Percentiles rank a stretch among this genome's conserved stretches.
phyloP scores from a whole-genome alignment of 2,113 vertebrate genomes.

The Garra rufa region DNA sequence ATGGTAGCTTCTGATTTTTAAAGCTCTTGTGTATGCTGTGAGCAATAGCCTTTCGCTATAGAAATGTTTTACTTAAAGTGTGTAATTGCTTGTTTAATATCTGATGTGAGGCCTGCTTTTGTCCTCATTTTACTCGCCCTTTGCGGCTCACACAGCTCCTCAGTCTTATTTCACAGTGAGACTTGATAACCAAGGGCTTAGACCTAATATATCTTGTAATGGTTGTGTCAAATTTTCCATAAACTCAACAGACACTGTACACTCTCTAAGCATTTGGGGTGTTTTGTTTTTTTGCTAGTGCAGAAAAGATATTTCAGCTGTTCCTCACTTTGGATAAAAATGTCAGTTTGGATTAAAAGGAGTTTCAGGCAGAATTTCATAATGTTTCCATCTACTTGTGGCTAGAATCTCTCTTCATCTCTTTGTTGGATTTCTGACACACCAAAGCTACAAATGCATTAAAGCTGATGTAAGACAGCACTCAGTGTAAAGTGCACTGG shows the following conservation, averaged over 20 bases:
- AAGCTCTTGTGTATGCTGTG: background rate
- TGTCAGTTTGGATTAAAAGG: background rate
- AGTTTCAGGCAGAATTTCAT: background rate
- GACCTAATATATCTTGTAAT: background rate
- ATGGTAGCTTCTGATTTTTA: background rate
- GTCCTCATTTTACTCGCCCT: background rate
- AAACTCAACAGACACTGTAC: slow-evolving; percentile 45
- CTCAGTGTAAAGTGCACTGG: too few species aligned
- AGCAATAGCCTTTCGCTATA: background rate
- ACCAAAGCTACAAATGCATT: too few species aligned
- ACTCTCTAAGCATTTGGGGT: background rate
- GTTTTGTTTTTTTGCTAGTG: background rate
- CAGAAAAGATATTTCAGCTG: background rate
- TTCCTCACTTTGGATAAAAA: background rate
- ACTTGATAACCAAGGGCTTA: background rate
- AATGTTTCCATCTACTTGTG: background rate
- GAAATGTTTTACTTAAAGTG: background rate
- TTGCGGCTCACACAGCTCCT: background rate
- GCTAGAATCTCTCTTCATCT: background rate
- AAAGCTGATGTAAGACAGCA: too few species aligned
- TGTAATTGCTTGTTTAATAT: background rate
- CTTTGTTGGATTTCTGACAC: background rate
- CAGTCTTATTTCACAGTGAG: background rate
- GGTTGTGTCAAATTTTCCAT: slow-evolving; percentile 38
- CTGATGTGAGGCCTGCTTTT: background rate